These are phyloP conservation scores for Sinosuthora webbiana DNA, from an alignment of 2,113 vertebrate genomes.

Conservation along the genomic window DNA sequence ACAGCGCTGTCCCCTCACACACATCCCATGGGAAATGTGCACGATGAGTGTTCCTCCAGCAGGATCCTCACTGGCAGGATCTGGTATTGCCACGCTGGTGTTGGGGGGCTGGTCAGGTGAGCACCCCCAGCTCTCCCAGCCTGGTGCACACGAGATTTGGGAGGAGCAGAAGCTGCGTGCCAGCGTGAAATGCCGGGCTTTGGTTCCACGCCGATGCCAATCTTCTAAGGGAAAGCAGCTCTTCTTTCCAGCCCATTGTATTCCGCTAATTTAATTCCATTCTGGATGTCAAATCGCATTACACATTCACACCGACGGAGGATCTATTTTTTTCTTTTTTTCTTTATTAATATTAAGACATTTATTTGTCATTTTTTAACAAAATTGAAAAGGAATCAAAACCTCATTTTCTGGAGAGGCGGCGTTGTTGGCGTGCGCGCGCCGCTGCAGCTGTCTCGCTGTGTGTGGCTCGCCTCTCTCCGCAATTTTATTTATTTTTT, in stretches of 20 bases:
- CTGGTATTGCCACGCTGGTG: fast-evolving
- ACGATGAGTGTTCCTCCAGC: fast-evolving
- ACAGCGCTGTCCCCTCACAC: fast-evolving
- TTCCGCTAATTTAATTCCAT: constrained; percentile 44
- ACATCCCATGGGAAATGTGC: fast-evolving
- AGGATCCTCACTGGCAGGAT: neutral
- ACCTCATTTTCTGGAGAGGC: constrained; percentile 30
- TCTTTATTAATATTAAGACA: constrained; percentile 62
- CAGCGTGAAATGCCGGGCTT: neutral
- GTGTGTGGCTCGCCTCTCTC: neutral
- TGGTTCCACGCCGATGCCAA: neutral
- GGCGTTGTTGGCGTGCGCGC: fast-evolving
- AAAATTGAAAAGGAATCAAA: constrained; percentile 62
- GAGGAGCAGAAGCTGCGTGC: neutral
- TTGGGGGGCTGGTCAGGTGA: no score
- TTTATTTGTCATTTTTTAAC: constrained; percentile 64
- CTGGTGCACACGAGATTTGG: neutral
- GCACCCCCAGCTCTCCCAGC: no score
- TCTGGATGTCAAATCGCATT: constrained; percentile 44
- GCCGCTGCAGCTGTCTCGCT: neutral
- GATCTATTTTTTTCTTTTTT: neutral
- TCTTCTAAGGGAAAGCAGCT: neutral
- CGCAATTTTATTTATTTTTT: neutral
- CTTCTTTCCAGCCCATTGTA: constrained; percentile 56
- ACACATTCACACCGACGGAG: neutral